Evolutionary conservation across 64 coral and sea anemone species (phyloP), one percentile per base, ranked within the genome.

Genomic region (Porites australiensis): DNA sequence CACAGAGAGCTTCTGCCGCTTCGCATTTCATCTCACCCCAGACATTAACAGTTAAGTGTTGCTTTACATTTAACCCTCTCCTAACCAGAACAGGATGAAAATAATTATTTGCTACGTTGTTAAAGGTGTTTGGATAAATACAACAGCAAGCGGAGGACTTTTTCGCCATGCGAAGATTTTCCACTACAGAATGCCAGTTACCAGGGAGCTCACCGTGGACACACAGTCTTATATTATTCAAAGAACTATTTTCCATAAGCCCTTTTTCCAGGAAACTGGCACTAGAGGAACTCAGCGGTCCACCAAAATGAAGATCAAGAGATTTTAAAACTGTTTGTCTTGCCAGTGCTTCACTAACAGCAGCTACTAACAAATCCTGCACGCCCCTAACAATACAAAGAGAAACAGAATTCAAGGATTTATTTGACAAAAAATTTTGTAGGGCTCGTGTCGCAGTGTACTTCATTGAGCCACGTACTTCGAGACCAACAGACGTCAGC

Each of bases 191-290:
- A 16, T 13, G 5, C 63, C 81, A 84, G 61, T 68, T 67, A 11
- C 44, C 47, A 52, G 81, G 81, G 3, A 84, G 16, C 61, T 84
- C 44, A 50, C 63, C 81, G 22, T n/a, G 63, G 15, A 84, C 45
- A 67, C 15, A 50, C 46, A 84, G 2, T 52, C 46, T 47, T 47
- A 84, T 21, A 67, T 64, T 8, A 66, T 8, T 67, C 15, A 69
- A 65, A 10, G 81, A 67, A 49, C 1, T 44, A 14, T 84, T 84
- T 69, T 22, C 63, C 4, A 84, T 43, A 11, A 84, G 45, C 12
- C 61, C 81, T 67, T 44, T n/a, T 11, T 69, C n/a, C 2, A 84
- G 19, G 44, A 11, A 50, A 46, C 5, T 12, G 18, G 63, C 61
- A 66, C 63, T 45, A 84, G 1, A 6, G 19, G 19, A 5, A 48